A percentile compares a stretch with the other conserved stretches of the same genome.
phyloP scores from a whole-genome alignment of 1,140 invertebrate genomes.

The Catajapyx aquilonaris region DNA sequence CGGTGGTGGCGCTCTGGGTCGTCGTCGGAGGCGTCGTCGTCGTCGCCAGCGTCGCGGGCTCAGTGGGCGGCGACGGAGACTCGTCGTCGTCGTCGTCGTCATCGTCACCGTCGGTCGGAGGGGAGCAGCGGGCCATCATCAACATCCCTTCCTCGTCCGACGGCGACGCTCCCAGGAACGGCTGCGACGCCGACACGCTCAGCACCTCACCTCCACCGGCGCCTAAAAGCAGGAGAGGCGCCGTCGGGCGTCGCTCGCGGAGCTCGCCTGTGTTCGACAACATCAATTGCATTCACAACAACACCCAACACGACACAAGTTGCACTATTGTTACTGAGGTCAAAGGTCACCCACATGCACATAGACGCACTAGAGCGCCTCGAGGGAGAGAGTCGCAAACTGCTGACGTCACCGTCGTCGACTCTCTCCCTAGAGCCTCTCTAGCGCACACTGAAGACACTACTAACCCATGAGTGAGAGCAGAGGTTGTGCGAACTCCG shows the following conservation, averaged over 20 bases:
- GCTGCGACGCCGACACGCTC: background rate
- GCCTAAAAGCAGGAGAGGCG: background rate
- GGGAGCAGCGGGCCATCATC: background rate
- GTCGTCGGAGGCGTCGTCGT: background rate
- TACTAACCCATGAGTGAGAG: no score
- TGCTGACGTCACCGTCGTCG: no score
- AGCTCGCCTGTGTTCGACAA: background rate
- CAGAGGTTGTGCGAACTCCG: background rate
- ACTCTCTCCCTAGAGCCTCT: no score
- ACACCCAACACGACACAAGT: no score
- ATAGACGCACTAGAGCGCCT: no score
- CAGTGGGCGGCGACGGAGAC: background rate
- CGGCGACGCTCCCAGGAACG: background rate
- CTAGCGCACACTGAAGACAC: no score
- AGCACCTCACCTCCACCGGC: no score
- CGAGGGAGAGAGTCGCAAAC: no score
- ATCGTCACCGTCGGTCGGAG: background rate
- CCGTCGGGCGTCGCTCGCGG: background rate
- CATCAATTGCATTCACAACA: no score
- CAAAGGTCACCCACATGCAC: no score
- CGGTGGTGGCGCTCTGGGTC: background rate
- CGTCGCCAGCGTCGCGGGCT: background rate
- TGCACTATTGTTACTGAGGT: no score
- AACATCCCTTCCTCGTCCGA: background rate
- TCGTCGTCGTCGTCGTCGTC: slow-evolving; percentile 3